Percentiles rank a stretch among this genome's conserved stretches.
phyloP scores from a whole-genome alignment of 2,888 invertebrate species.

The Apodemia hepburni region DNA sequence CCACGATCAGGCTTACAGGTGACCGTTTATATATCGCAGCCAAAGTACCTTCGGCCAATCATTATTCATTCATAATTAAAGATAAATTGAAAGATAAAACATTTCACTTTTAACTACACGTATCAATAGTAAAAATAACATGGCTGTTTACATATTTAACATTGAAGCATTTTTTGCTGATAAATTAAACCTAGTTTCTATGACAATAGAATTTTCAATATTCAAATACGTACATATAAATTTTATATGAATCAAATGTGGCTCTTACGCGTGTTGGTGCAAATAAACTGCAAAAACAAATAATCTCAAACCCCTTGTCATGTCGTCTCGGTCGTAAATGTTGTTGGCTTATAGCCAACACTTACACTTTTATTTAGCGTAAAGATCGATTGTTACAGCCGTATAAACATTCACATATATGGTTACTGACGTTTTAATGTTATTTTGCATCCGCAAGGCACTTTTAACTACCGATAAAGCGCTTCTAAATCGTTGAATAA shows the following conservation, averaged over 20 bases:
- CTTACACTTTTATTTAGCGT: constrained; percentile 62
- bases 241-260: not conserved
- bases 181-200: not conserved
- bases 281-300: constrained; percentile 9
- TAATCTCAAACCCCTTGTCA: constrained; percentile 7
- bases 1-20: constrained; percentile 86
- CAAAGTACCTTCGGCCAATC: constrained; percentile 17
- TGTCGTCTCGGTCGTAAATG: constrained; percentile 39
- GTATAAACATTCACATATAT: constrained; percentile 63
- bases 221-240: not conserved
- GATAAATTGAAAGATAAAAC: constrained; percentile 12
- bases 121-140: not conserved
- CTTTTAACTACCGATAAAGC: constrained; percentile 58
- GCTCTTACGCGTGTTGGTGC: not conserved
- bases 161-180: not conserved
- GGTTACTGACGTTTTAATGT: constrained; percentile 57
- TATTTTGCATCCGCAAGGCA: constrained; percentile 53
- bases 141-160: not conserved
- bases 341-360: constrained; percentile 67
- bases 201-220: not conserved
- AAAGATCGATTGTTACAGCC: constrained; percentile 67
- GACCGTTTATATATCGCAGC: constrained; percentile 42
- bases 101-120: not conserved
- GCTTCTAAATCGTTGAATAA: constrained; percentile 39
- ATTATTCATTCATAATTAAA: constrained; percentile 12